phyloP scores from a whole-genome alignment of 2,797 vertebrate genomes.

The Chelon auratus region DNA sequence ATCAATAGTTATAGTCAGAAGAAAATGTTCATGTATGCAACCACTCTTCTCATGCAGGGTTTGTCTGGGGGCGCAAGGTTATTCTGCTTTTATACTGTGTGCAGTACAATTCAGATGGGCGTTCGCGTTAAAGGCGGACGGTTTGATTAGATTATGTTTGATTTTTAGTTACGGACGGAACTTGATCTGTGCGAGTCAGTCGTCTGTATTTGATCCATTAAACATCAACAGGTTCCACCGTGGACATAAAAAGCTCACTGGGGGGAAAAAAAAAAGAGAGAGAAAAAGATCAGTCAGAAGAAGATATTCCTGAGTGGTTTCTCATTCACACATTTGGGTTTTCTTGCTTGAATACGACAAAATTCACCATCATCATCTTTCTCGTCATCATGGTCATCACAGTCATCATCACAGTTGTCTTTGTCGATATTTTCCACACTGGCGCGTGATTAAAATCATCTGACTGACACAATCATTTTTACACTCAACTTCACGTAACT shows the following conservation, averaged over 20 bases:
- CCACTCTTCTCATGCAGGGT: slow-evolving; percentile 28
- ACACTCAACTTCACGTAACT: slow-evolving; percentile 56
- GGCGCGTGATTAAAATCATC: background rate
- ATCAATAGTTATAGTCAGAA: background rate
- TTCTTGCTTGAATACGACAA: slow-evolving; percentile 20
- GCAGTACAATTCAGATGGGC: slow-evolving; percentile 16
- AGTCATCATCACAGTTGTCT: background rate
- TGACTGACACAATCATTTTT: slow-evolving; percentile 1
- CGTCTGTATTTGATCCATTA: slow-evolving; percentile 2
- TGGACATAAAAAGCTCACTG: background rate
- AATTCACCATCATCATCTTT: slow-evolving; percentile 5
- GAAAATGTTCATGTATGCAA: background rate
- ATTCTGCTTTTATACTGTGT: background rate
- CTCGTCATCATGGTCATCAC: background rate
- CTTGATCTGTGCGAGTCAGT: slow-evolving; percentile 28
- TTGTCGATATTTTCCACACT: background rate
- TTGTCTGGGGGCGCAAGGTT: slow-evolving; percentile 27
- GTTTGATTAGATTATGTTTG: slow-evolving; percentile 32
- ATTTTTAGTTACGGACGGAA: slow-evolving; percentile 34
- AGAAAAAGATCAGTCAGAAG: slow-evolving; percentile 7
- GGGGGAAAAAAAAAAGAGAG: background rate
- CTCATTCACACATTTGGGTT: slow-evolving; percentile 1
- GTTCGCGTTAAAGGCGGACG: background rate
- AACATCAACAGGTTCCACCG: slow-evolving; percentile 2
- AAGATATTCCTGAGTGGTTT: background rate